phyloP scores from a whole-genome alignment of 2,888 invertebrate genomes.

The Diarsia mendica region DNA sequence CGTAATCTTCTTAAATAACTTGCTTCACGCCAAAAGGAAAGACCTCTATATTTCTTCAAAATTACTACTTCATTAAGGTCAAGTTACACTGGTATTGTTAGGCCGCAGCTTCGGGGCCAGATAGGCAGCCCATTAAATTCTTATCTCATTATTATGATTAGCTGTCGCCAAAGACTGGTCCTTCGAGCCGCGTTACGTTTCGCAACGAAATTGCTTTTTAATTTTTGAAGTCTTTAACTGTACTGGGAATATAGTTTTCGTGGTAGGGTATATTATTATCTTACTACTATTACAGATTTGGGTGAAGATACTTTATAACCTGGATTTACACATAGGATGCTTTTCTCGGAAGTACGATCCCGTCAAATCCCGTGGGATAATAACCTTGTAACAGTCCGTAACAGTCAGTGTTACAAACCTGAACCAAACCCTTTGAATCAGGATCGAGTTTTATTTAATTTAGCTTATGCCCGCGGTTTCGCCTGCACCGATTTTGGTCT shows the following conservation, averaged over 20 bases:
- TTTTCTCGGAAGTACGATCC: no score
- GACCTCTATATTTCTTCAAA: slow-evolving; percentile 47
- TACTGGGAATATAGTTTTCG: slow-evolving; percentile 9
- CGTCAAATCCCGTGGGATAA: no score
- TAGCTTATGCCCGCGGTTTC: no score
- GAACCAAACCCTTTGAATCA: no score
- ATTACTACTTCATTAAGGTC: slow-evolving; percentile 55
- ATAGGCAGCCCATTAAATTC: slow-evolving; percentile 72
- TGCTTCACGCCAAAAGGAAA: slow-evolving; percentile 54
- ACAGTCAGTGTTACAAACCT: no score
- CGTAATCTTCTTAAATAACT: slow-evolving; percentile 68
- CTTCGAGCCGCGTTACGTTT: slow-evolving; percentile 59
- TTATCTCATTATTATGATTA: slow-evolving; percentile 76
- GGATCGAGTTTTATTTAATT: no score
- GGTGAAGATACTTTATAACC: no score
- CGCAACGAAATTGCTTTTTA: slow-evolving; percentile 64
- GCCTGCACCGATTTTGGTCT: no score
- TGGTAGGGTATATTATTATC: no score
- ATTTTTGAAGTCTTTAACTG: slow-evolving; percentile 68
- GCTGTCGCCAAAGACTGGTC: slow-evolving; percentile 65
- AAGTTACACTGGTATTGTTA: slow-evolving; percentile 59
- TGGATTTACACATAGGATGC: no score
- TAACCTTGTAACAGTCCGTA: no score
- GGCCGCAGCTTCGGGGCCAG: slow-evolving; percentile 57
- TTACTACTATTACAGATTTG: no score